Conservation (phyloP, 2,797 vertebrate species). For the Typhlichthys subterraneus region DNA sequence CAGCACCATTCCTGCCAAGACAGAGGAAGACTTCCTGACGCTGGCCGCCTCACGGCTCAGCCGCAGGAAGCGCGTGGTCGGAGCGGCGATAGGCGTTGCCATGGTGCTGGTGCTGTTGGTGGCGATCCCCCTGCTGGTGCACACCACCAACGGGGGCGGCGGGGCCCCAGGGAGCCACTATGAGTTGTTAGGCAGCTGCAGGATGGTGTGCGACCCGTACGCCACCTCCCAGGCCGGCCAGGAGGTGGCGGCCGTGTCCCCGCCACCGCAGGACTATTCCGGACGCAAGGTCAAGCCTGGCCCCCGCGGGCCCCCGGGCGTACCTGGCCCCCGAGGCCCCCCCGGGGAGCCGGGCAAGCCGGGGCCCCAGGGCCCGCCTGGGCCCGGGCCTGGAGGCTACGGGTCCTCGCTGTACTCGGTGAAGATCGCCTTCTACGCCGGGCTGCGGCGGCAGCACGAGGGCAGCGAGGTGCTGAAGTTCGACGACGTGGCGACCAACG, state of each 20-base stretch:
- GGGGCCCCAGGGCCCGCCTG: slow-evolving; percentile 81
- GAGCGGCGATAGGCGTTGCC: slow-evolving; percentile 85
- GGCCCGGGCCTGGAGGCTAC: slow-evolving; percentile 82
- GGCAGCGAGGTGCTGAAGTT: slow-evolving; percentile 86
- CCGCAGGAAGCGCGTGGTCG: slow-evolving; percentile 85
- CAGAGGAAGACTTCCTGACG: slow-evolving; percentile 84
- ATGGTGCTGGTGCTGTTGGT: slow-evolving; percentile 86
- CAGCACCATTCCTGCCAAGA: slow-evolving; percentile 85
- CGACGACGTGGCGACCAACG: slow-evolving; percentile 89
- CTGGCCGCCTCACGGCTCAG: slow-evolving; percentile 86
- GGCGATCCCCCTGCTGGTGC: slow-evolving; percentile 87
- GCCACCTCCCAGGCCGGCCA: slow-evolving; percentile 73
- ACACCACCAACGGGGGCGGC: slow-evolving; percentile 80
- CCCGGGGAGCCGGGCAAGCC: slow-evolving; percentile 82
- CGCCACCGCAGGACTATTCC: slow-evolving; percentile 82
- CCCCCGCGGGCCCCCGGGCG: slow-evolving; percentile 74
- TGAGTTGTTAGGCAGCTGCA: slow-evolving; percentile 87
- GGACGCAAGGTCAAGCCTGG: slow-evolving; percentile 86
- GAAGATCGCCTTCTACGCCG: slow-evolving; percentile 88
- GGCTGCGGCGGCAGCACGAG: slow-evolving; percentile 84
- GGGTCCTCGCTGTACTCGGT: slow-evolving; percentile 83
- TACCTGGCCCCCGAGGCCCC: slow-evolving; percentile 78
- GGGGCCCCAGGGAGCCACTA: slow-evolving; percentile 77
- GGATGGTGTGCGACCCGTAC: slow-evolving; percentile 87
- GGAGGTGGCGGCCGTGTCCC: slow-evolving; percentile 69